phyloP scores from a whole-genome alignment of 2,888 invertebrate species.

The Notodonta ziczac region DNA sequence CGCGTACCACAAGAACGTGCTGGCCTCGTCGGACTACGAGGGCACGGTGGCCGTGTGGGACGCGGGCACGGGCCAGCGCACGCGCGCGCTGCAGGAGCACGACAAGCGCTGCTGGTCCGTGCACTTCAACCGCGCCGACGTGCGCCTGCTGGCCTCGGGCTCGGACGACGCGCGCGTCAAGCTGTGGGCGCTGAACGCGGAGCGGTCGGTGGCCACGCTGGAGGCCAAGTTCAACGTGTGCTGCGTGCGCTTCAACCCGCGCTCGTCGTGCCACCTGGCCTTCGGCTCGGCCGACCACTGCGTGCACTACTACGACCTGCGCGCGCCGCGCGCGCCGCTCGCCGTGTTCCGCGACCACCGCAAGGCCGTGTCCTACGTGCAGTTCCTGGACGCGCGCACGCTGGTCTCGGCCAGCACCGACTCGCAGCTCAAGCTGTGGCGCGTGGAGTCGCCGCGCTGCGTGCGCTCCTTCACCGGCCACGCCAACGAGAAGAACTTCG shows the following conservation, averaged over 20 bases:
- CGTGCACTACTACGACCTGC: constrained; percentile 97
- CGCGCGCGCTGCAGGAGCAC: constrained; percentile 91
- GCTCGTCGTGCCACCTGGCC: constrained; percentile 93
- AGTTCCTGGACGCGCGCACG: constrained; percentile 88
- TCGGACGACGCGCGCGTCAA: constrained; percentile 97
- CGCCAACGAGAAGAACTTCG: constrained; percentile 98
- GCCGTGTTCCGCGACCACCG: constrained; percentile 94
- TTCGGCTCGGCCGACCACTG: constrained; percentile 99
- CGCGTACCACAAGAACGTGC: constrained; percentile 91
- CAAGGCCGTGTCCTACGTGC: constrained; percentile 97
- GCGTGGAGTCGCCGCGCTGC: constrained; percentile 91
- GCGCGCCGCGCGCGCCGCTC: constrained; percentile 92
- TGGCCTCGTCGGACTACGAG: constrained; percentile 97
- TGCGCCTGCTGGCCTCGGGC: constrained; percentile 94
- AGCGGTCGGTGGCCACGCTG: constrained; percentile 91
- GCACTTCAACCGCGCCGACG: constrained; percentile 96
- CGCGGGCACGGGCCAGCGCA: constrained; percentile 90
- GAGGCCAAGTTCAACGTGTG: constrained; percentile 98
- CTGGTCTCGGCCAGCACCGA: constrained; percentile 96
- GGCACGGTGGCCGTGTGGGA: constrained; percentile 98
- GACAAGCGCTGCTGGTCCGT: constrained; percentile 98
- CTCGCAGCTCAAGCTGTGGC: constrained; percentile 96
- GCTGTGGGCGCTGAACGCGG: constrained; percentile 95
- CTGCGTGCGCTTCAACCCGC: constrained; percentile 90
- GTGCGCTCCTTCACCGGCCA: constrained; percentile 95